Evolutionary conservation across 2,888 invertebrate genomes (phyloP).

Genomic region (Bimastos eiseni): DNA sequence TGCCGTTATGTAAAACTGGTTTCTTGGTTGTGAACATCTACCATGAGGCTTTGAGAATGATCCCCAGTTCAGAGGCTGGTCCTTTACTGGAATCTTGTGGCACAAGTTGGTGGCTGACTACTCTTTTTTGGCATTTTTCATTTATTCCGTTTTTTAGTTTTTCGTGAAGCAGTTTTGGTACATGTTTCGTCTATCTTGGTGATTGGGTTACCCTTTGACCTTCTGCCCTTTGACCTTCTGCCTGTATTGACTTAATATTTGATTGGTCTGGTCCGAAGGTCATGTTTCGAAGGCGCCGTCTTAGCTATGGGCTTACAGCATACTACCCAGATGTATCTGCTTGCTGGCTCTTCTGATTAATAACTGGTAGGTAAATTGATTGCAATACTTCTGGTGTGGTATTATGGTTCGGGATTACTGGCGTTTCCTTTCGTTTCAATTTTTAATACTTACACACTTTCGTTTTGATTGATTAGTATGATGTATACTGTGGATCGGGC

Average conservation of each 20-base stretch:
- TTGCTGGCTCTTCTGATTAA: background rate
- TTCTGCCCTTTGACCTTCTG: background rate
- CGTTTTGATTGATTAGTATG: background rate
- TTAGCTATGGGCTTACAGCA: background rate
- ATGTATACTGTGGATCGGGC: background rate
- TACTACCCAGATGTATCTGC: background rate
- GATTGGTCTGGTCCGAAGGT: background rate
- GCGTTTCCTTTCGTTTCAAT: conserved; percentile 5
- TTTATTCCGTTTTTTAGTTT: background rate
- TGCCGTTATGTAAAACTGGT: background rate
- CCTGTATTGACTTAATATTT: background rate
- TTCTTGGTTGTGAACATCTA: background rate
- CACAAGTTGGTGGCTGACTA: background rate
- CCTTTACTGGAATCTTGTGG: conserved; percentile 1
- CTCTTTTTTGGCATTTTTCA: background rate
- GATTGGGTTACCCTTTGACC: background rate
- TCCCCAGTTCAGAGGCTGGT: background rate
- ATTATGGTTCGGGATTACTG: background rate
- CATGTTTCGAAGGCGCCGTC: background rate
- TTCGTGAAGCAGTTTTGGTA: background rate
- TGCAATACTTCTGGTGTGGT: background rate
- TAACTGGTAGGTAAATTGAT: background rate
- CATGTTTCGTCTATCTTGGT: conserved; percentile 4
- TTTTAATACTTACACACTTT: background rate
- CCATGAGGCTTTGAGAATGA: background rate